Percentiles rank a stretch among this genome's conserved stretches.
phyloP scores from a whole-genome alignment of 2,113 vertebrate species.

The Rhinolophus ferrumequinum region DNA sequence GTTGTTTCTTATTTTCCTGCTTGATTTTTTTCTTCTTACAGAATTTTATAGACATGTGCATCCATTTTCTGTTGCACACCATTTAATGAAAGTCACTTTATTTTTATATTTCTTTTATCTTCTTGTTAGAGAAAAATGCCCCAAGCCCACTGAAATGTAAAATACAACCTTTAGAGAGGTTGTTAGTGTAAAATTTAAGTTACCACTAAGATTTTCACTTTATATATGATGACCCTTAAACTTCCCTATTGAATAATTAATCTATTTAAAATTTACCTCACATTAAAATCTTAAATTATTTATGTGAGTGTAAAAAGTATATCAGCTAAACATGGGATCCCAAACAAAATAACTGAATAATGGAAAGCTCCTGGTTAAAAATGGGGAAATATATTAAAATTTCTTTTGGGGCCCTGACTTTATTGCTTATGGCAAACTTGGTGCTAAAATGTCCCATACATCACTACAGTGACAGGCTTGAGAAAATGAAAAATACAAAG shows the following conservation, averaged over 20 bases:
- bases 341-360: constrained; percentile 82
- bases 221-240: constrained; percentile 28
- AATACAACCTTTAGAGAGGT: constrained; percentile 1
- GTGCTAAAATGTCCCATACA: constrained; percentile 80
- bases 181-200: constrained; percentile 28
- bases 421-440: constrained; percentile 84
- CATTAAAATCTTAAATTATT: constrained; percentile 80
- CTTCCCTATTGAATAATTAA: constrained; percentile 50
- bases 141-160: constrained; percentile 28
- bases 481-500: constrained; percentile 88
- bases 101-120: constrained; percentile 26
- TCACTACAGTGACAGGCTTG: constrained; percentile 82
- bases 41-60: neutral
- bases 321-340: constrained; percentile 70
- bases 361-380: constrained; percentile 75
- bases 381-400: constrained; percentile 83
- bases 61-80: neutral
- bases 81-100: constrained; percentile 30
- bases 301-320: constrained; percentile 72
- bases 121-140: constrained; percentile 43
- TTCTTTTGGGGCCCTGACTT: constrained; percentile 80
- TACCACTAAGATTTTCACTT: constrained; percentile 37
- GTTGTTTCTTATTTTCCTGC: neutral
- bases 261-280: constrained; percentile 60
- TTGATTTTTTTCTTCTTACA: constrained; percentile 36